These are phyloP conservation scores for Pyrocephalus nanus DNA, from an alignment of 2,797 vertebrate species.

Conservation along the genomic window DNA sequence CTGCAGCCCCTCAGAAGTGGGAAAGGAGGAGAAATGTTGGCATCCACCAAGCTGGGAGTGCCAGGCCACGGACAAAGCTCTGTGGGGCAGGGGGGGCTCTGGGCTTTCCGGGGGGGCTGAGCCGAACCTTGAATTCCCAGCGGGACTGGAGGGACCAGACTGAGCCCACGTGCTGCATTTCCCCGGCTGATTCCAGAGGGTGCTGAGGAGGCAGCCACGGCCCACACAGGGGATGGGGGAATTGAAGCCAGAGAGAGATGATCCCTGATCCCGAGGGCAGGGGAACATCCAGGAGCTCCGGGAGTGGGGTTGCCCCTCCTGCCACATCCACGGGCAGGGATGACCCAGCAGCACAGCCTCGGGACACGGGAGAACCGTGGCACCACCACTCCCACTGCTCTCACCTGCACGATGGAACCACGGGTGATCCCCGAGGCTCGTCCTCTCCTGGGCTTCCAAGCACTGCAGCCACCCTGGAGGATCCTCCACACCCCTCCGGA, in stretches of 20 bases:
- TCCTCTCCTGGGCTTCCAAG: rapidly evolving
- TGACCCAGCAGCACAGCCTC: rapidly evolving
- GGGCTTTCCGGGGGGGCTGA: rapidly evolving
- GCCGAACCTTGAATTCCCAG: rapidly evolving
- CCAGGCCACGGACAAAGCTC: not conserved
- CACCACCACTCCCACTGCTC: not conserved
- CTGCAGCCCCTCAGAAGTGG: rapidly evolving
- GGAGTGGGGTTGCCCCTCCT: not conserved
- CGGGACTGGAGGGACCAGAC: rapidly evolving
- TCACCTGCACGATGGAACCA: rapidly evolving
- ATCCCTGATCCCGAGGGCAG: rapidly evolving
- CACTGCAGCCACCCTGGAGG: rapidly evolving
- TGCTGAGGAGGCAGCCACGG: not conserved
- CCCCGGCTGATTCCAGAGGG: rapidly evolving
- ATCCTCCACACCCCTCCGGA: rapidly evolving
- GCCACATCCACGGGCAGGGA: not conserved
- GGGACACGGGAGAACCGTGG: not conserved
- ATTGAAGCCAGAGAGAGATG: rapidly evolving
- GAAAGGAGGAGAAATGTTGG: not conserved
- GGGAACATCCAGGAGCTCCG: not conserved
- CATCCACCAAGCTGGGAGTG: rapidly evolving
- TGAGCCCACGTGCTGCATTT: not conserved
- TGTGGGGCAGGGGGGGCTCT: rapidly evolving
- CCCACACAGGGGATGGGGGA: not conserved
- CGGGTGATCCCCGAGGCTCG: rapidly evolving